Conservation (phyloP, 92 coral and sea anemone species). For the Plumapathes pennacea region DNA sequence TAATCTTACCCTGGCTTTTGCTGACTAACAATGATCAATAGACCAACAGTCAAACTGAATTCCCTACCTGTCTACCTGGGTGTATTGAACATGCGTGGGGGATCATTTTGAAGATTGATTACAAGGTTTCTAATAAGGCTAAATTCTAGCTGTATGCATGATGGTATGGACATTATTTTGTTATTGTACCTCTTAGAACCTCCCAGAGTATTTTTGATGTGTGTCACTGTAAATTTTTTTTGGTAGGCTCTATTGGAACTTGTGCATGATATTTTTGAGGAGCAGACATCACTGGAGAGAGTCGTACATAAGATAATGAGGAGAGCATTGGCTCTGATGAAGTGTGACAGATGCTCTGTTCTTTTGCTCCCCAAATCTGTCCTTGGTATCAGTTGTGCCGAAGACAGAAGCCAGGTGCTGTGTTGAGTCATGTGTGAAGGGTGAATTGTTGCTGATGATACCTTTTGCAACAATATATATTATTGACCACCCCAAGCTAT, state of each 20-base stretch:
- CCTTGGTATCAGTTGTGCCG: conserved; percentile 73
- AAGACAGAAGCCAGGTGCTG: conserved; percentile 77
- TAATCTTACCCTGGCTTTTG: too few species aligned
- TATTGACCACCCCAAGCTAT: too few species aligned
- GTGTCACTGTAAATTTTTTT: not conserved
- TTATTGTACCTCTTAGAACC: not conserved
- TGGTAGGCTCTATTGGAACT: conserved; percentile 92
- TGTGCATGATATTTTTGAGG: conserved; percentile 98
- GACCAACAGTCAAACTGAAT: too few species aligned
- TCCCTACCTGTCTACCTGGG: too few species aligned
- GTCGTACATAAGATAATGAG: conserved; percentile 97
- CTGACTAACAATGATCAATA: too few species aligned
- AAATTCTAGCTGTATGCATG: not conserved
- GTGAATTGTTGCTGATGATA: too few species aligned
- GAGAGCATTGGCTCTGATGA: conserved; percentile 83
- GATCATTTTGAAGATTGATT: not conserved
- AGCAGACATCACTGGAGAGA: conserved; percentile 93
- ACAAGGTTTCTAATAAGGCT: too few species aligned
- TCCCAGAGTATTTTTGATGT: not conserved
- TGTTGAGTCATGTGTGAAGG: not conserved
- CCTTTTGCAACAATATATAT: too few species aligned
- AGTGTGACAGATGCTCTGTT: conserved; percentile 97
- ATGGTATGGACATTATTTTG: not conserved
- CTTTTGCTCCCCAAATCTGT: conserved; percentile 86
- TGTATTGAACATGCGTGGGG: not conserved